Base-by-base conservation (phyloP, 2,888 invertebrate species). In the Acutogordius australiensis region DNA sequence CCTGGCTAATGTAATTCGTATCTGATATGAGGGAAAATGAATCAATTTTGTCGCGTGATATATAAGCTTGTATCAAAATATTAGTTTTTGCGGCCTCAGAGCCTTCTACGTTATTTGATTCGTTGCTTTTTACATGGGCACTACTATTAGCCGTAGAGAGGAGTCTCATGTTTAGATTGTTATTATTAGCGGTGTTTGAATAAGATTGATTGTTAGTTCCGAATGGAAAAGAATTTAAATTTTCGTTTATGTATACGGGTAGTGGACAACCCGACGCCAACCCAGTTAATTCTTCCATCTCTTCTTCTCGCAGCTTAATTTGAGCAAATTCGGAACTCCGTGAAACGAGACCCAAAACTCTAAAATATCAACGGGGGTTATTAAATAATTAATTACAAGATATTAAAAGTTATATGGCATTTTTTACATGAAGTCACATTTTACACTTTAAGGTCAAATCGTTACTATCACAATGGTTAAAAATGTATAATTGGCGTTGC, bases 61-160 rank as follows among this genome's bases (percentile, higher is more conserved):
- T 76, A 69, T 80, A 85, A 0, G 84, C 81, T 67, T 72, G 72
- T 30, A 62, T 44, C 28, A 62, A 57, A 64, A 90, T 85, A 71
- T 90, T 90, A 37, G 88, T 88, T 78, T 91, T 91, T 66, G 86
- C 90, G 66, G 85, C 80, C 21, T 84, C 78, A 69, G 86, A 85
- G 68, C 90, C 90, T 1, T 81, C 78, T 0, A 84, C 83, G 2
- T 85, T 81, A 63, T 79, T 44, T 8, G 85, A 80, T 21, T 84
- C 78, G 69, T 86, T 85, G 68, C 90, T 90, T 1, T 81, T 78
- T 0, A 84, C 83, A 2, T 85, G 81, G 13, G 8, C 37, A 8
- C 37, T 18, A 37, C 37, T 37, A 37, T 37, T 18, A 13, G 8
- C 8, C 8, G 18, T 13, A 37, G 37, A 37, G n/a, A n/a, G n/a